phyloP scores from a whole-genome alignment of 1,140 invertebrate species.

The Panulirus ornatus region DNA sequence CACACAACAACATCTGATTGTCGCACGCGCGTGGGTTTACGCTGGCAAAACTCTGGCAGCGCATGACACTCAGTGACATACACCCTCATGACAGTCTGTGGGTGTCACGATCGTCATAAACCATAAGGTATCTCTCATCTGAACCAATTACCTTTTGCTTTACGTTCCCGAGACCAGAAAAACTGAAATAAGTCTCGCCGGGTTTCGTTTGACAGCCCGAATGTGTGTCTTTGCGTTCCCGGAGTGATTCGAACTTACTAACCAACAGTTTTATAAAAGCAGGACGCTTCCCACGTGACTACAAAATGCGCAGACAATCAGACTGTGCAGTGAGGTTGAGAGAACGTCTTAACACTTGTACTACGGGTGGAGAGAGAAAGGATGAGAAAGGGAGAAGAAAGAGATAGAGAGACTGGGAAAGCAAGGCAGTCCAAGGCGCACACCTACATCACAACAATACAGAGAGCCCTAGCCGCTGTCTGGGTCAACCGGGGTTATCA shows the following conservation, averaged over 20 bases:
- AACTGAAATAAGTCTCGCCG: too few species aligned
- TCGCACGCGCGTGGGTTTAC: neutral
- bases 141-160: neutral
- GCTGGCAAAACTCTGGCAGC: neutral
- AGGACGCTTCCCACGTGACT: too few species aligned
- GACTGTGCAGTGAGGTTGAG: constrained; percentile 43
- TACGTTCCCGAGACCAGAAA: too few species aligned
- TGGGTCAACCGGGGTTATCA: constrained; percentile 34
- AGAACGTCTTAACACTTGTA: constrained; percentile 26
- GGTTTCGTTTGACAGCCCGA: too few species aligned
- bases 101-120: neutral
- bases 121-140: neutral
- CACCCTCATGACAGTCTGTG: too few species aligned
- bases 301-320: constrained; percentile 45
- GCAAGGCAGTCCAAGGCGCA: too few species aligned
- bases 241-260: too few species aligned
- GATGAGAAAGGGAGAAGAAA: neutral
- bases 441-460: constrained; percentile 23
- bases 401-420: neutral
- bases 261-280: neutral
- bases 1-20: constrained; percentile 51
- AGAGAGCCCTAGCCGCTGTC: neutral
- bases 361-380: constrained; percentile 29
- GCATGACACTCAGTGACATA: too few species aligned
- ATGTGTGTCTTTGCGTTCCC: too few species aligned